Evolutionary conservation across 2,113 vertebrate species (phyloP).

Genomic region (Copsychus sechellarum): DNA sequence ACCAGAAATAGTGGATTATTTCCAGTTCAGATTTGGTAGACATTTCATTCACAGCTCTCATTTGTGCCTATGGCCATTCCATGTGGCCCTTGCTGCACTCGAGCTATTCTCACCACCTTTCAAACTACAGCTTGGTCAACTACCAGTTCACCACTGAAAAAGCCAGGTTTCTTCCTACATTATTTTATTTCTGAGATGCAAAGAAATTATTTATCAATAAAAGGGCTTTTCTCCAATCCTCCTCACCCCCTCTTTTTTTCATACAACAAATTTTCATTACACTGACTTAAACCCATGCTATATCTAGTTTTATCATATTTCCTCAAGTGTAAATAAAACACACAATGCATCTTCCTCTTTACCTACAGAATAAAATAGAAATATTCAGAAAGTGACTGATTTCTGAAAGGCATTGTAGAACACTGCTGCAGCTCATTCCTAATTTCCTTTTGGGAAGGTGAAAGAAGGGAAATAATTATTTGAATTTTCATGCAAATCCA

Average conservation of each 20-base stretch:
- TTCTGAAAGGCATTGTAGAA: not conserved
- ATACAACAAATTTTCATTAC: not conserved
- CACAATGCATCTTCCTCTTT: not conserved
- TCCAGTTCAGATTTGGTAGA: not conserved
- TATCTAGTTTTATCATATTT: not conserved
- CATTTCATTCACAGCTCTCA: not conserved
- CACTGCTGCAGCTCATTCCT: not conserved
- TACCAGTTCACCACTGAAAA: not conserved
- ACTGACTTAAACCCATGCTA: not conserved
- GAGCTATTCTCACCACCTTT: not conserved
- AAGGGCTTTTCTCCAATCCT: not conserved
- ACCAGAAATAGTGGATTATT: not conserved
- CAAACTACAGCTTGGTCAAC: not conserved
- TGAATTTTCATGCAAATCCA: not conserved
- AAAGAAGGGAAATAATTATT: not conserved
- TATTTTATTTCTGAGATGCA: not conserved
- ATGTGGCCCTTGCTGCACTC: rapidly evolving
- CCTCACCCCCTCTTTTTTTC: rapidly evolving
- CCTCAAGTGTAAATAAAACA: not conserved
- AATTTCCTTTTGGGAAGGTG: not conserved
- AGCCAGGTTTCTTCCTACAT: not conserved
- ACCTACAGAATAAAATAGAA: not conserved
- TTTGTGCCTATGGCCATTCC: not conserved
- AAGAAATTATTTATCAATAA: not conserved
- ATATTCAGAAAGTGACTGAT: not conserved